Evolutionary conservation across 2,797 vertebrate genomes (phyloP).

Genomic region (Poeciliopsis gracilis): DNA sequence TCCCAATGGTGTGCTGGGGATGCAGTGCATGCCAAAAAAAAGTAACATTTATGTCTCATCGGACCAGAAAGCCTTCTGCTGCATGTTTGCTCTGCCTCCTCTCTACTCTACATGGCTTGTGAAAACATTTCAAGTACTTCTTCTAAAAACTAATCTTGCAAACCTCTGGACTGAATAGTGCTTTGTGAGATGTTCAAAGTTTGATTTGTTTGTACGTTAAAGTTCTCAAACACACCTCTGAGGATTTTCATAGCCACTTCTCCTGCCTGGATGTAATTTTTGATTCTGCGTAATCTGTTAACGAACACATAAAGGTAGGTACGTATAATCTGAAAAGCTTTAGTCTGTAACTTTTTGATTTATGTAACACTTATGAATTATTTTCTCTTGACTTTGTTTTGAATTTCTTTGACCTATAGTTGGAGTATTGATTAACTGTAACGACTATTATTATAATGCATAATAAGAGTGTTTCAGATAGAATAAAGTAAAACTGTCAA

Average conservation of each 20-base stretch:
- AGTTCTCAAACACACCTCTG: background rate
- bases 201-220: background rate
- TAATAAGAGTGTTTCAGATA: no score
- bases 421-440: no score
- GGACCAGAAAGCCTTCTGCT: background rate
- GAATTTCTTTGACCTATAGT: no score
- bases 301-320: no score
- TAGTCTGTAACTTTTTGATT: no score
- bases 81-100: background rate
- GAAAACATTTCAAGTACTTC: background rate
- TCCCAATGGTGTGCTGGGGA: background rate
- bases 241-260: background rate
- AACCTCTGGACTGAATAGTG: background rate
- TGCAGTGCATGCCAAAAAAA: background rate
- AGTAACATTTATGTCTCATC: background rate
- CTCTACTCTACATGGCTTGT: background rate
- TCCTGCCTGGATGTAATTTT: no score
- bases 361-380: no score
- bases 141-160: background rate
- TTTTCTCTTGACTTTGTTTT: no score
- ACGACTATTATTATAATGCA: no score
- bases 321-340: no score
- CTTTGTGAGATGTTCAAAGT: background rate
- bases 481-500: no score
- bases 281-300: no score